A percentile compares a stretch with the other conserved stretches of the same genome.
phyloP scores from a whole-genome alignment of 2,797 vertebrate genomes.

The Pangasius macronema region DNA sequence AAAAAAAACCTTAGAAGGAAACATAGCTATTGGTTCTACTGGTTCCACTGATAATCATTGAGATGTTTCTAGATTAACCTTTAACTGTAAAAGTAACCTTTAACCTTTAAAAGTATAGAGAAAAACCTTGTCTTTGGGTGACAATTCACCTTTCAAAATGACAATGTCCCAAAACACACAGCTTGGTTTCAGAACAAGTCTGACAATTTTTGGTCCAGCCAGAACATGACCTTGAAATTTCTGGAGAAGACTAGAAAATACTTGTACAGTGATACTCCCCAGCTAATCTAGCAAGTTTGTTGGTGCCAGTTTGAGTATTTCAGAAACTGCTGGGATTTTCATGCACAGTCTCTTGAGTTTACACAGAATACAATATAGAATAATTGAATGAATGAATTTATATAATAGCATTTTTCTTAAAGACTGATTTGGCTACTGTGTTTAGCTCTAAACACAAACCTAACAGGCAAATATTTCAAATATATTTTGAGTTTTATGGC shows the following conservation, averaged over 20 bases:
- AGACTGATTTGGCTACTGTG: neutral
- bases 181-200: neutral
- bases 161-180: neutral
- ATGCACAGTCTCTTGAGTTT: neutral
- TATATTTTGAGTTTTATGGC: conserved; percentile 13
- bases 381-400: neutral
- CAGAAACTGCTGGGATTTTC: neutral
- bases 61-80: neutral
- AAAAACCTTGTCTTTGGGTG: neutral
- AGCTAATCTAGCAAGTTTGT: neutral
- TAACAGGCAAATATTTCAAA: neutral
- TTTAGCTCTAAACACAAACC: neutral
- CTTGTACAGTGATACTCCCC: too few relatives aligned
- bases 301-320: neutral
- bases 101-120: too few relatives aligned
- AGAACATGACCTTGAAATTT: neutral
- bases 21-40: neutral
- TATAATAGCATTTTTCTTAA: neutral
- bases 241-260: neutral
- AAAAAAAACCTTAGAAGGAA: too few relatives aligned
- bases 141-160: neutral
- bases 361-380: neutral
- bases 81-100: too few relatives aligned
- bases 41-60: neutral
- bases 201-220: neutral